Conservation (phyloP, 2,113 vertebrate species). For the Eurystomus gularis region DNA sequence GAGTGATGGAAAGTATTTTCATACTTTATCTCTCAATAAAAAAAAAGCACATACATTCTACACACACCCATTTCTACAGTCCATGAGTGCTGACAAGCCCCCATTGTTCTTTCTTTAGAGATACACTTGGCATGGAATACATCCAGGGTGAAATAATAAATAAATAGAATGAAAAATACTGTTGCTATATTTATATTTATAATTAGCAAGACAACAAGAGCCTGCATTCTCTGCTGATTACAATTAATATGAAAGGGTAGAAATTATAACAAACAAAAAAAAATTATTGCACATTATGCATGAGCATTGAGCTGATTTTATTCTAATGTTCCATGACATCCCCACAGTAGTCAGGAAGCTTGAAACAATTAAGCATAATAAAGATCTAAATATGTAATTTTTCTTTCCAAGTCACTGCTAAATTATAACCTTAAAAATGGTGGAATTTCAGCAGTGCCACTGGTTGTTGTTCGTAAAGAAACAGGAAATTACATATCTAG, state of each 20-base stretch:
- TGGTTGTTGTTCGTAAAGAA: not conserved
- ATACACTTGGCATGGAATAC: not conserved
- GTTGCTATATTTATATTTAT: conserved; percentile 6
- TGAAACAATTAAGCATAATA: conserved; percentile 43
- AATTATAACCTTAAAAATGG: not conserved
- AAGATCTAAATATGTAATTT: not conserved
- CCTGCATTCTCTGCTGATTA: conserved; percentile 24
- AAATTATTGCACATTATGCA: not conserved
- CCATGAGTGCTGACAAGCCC: not conserved
- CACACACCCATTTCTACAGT: not conserved
- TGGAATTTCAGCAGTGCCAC: not conserved
- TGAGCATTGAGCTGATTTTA: conserved; percentile 23
- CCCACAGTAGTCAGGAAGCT: conserved; percentile 5
- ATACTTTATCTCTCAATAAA: not conserved
- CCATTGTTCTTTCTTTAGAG: not conserved
- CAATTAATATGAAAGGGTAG: conserved; percentile 39
- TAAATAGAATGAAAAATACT: not conserved
- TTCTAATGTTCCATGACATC: not conserved
- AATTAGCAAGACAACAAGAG: not conserved
- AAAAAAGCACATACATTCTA: not conserved
- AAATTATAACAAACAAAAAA: conserved; percentile 26
- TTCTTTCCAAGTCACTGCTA: conserved; percentile 6
- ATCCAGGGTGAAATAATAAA: not conserved
- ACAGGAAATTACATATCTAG: not conserved
- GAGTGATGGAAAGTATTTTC: not conserved